Conservation (phyloP, 2,888 invertebrate genomes). For the Leucozona laternaria region DNA sequence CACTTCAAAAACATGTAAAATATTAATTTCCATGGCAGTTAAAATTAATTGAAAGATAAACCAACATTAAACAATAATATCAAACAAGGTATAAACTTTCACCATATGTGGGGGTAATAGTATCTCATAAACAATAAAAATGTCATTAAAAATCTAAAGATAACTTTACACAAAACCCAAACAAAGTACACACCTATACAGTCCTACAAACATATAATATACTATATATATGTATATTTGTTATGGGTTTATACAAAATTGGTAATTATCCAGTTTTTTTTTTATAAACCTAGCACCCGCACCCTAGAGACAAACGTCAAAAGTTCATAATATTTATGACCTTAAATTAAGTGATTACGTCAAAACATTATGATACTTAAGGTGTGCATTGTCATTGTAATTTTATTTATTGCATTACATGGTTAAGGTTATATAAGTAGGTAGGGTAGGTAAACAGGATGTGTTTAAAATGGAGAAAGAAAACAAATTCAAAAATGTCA, state of each 20-base stretch:
- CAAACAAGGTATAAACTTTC: neutral
- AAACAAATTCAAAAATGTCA: constrained; percentile 11
- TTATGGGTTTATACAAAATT: neutral
- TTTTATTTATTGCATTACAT: constrained; percentile 22
- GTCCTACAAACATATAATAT: too few species aligned
- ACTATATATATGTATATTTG: neutral
- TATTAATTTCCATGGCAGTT: too few species aligned
- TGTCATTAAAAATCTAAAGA: neutral
- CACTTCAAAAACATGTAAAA: too few species aligned
- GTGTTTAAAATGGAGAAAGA: constrained; percentile 6
- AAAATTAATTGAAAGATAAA: too few species aligned
- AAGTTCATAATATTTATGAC: constrained; percentile 54
- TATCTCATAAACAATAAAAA: neutral
- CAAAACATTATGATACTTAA: constrained; percentile 62
- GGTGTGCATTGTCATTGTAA: constrained; percentile 49
- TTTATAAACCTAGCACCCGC: neutral
- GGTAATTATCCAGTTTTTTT: neutral
- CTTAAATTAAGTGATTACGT: constrained; percentile 69
- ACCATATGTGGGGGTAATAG: neutral
- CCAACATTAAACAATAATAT: too few species aligned
- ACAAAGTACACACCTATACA: neutral
- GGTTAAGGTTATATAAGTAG: neutral
- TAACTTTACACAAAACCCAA: neutral
- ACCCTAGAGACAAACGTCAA: neutral
- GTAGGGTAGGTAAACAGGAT: neutral